phyloP scores from a whole-genome alignment of 2,797 vertebrate species.

The Gallinago nigripennis region DNA sequence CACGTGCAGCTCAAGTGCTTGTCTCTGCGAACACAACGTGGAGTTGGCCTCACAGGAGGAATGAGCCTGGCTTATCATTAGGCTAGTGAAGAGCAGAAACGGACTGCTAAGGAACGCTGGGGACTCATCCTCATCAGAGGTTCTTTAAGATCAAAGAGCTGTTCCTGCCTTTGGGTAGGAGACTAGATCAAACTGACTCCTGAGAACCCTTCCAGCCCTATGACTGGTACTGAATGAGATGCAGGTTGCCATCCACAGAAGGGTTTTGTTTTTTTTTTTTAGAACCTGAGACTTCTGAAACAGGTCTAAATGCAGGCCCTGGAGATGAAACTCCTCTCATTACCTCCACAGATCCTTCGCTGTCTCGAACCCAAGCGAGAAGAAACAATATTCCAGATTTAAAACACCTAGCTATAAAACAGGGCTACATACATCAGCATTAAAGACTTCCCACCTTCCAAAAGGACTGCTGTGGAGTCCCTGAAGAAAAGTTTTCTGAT shows the following conservation, averaged over 20 bases:
- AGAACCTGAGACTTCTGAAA: background rate
- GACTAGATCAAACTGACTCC: conserved; percentile 40
- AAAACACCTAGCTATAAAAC: background rate
- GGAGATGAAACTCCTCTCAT: conserved; percentile 12
- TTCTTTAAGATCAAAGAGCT: conserved; percentile 27
- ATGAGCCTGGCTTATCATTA: conserved; percentile 16
- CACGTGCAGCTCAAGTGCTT: rapidly evolving
- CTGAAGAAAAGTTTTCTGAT: background rate
- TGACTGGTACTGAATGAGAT: conserved; percentile 20
- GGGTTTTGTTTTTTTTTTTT: background rate
- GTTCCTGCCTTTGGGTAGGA: conserved; percentile 49
- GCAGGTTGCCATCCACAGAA: background rate
- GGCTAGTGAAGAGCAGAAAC: background rate
- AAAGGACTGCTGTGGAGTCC: background rate
- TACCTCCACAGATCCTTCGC: background rate
- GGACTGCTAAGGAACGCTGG: background rate
- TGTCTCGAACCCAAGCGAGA: background rate
- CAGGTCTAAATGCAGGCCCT: background rate
- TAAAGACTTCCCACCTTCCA: background rate
- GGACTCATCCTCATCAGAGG: conserved; percentile 23
- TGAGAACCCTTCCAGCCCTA: conserved; percentile 49
- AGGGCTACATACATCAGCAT: background rate
- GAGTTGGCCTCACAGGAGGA: background rate
- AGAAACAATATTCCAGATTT: background rate
- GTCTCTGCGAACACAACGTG: background rate